These are phyloP conservation scores for Mylabris sibirica DNA, from an alignment of 2,888 invertebrate genomes.

Conservation along the genomic window DNA sequence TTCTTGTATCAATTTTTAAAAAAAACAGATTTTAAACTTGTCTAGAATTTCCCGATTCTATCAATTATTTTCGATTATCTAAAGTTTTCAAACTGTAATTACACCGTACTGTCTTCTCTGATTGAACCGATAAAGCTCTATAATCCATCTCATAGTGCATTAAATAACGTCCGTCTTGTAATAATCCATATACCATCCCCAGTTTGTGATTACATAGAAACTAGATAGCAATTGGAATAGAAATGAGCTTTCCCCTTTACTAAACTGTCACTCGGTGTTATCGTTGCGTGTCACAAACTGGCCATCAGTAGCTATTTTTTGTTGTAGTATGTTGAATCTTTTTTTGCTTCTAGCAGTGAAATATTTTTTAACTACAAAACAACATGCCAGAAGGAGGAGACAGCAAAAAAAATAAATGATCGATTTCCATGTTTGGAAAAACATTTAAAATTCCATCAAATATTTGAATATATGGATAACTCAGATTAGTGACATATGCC, in stretches of 20 bases:
- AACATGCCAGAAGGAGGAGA: too few relatives aligned
- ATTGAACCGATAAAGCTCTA: not conserved
- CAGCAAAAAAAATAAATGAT: not conserved
- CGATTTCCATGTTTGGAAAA: not conserved
- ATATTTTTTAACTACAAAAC: not conserved
- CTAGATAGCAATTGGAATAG: not conserved
- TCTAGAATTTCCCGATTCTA: not conserved
- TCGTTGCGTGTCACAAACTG: not conserved
- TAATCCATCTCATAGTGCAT: conserved; percentile 2
- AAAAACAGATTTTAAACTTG: not conserved
- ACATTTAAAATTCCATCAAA: conserved; percentile 29
- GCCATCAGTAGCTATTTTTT: not conserved
- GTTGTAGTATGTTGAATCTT: not conserved
- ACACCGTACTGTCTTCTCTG: not conserved
- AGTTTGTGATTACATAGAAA: conserved; percentile 1
- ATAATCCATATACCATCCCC: conserved; percentile 1
- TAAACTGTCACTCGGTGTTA: not conserved
- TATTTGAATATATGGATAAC: conserved; percentile 10
- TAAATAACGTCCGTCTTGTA: not conserved
- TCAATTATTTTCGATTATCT: not conserved
- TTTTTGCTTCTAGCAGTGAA: not conserved
- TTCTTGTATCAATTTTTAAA: not conserved
- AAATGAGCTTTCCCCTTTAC: not conserved
- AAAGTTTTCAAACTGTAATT: conserved; percentile 3
- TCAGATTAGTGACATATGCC: conserved; percentile 43